Evolutionary conservation across 2,113 vertebrate genomes (phyloP).

Genomic region (Oryctolagus cuniculus): mOryCun1.1 NC_091440.1:87404001-87404500

Average conservation of each 20-base stretch:
- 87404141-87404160: background rate
- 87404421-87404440: background rate
- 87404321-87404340: background rate
- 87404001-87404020: too few relatives aligned
- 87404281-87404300: background rate
- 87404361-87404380: background rate
- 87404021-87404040: too few relatives aligned
- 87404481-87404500: background rate
- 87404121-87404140: background rate
- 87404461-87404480: slow-evolving; percentile 34
- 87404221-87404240: background rate
- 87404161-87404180: background rate
- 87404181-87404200: background rate
- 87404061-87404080: background rate
- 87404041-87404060: background rate
- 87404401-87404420: background rate
- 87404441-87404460: background rate
- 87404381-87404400: background rate
- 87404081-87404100: background rate
- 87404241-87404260: background rate
- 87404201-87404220: background rate
- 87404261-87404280: background rate
- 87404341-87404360: background rate
- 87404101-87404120: background rate
- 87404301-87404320: background rate